Evolutionary conservation across 2,888 invertebrate species (phyloP), one percentile per base, ranked within the genome.

Genomic region (Sericinus montela): DNA sequence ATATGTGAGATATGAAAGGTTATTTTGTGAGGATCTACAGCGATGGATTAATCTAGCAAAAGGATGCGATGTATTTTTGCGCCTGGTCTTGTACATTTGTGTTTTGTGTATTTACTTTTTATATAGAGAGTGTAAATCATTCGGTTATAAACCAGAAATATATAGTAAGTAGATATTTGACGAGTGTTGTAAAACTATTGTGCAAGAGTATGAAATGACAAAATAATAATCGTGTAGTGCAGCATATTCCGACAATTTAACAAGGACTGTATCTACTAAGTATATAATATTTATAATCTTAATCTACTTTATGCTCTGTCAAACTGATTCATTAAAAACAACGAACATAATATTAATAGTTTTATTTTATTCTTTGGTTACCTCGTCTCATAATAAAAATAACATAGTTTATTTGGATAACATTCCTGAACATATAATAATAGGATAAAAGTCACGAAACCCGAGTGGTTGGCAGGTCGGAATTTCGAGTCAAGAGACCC

Each of bases 261-360:
- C 29, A 16, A 25, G 15, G 11, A 41, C 25, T 36, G 35, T 47
- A 40, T 41, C 29, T 30, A 14, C 13, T 42, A 41, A n/a, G n/a
- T 13, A 15, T 3, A 29, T 19, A 10, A 25, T n/a, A n/a, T n/a
- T n/a, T n/a, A n/a, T n/a, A n/a, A 41, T 37, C 23, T 29, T 42
- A 37, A 48, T 42, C 41, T 48, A 42, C 36, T 36, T 48, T 36
- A 41, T 42, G 37, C 48, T 64, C 73, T 75, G 69, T 77, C 75
- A 77, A 45, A 36, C 45, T 72, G 72, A 78, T 72, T 73, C 74
- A 82, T 75, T 82, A 82, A 79, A 70, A 82, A 82, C 81, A 84
- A 82, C 82, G 80, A 84, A 80, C 11, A 32, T 11, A 35, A 35
- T 14, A n/a, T n/a, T n/a, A n/a, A n/a, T n/a, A n/a, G n/a, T 25